Base-by-base conservation (phyloP, 1,140 invertebrate species). In the Drosophila kikkawai region DNA sequence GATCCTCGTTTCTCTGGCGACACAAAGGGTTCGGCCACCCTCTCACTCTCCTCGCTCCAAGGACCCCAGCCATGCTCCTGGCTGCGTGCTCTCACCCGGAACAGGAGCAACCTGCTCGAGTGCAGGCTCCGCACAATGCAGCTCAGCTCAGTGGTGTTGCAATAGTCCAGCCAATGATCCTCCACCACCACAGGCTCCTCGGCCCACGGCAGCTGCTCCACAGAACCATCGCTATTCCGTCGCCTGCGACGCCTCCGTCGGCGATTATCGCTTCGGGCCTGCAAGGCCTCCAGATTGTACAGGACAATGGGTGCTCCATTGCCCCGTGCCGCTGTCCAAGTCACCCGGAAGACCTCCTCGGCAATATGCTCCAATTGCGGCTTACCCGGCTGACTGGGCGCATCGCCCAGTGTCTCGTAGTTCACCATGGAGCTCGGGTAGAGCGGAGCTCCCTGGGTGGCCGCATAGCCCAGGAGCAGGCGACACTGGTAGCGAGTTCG, bases 41-140 rank as follows among this genome's bases (percentile, higher is more conserved):
- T 87, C 51, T 95, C 94, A 45, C 96, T 94, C 51, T 95, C 79
- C 45, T 93, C 81, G 81, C 96, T 97, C 22, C 94, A 93, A 19
- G 94, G 90, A 59, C 96, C 96, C 95, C 96, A 98, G n/a, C 98
- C 98, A 91, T 97, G 96, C 15, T 93, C 92, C 1, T 65, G 50
- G 92, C 98, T 99, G 55, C 94, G 93, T 0, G 97, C 97, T 42
- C 95, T 94, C 17, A 97, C 97, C 7, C 96, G 94, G 91, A 98
- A 98, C 53, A 93, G 81, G 75, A 94, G 94, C 9, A 95, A 93
- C 67, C 96, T 96, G 8, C 94, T 94, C 3, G 95, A 93, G 93
- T 95, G 95, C 15, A 97, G 93, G 1, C 95, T 95, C 1, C 94
- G 94, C 13, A 98, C 95, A 44, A 97, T 94, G 96, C 97, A 99